Evolutionary conservation across 2,113 vertebrate species (phyloP), one percentile per base, ranked within the genome.

Genomic region (Apaloderma vittatum): DNA sequence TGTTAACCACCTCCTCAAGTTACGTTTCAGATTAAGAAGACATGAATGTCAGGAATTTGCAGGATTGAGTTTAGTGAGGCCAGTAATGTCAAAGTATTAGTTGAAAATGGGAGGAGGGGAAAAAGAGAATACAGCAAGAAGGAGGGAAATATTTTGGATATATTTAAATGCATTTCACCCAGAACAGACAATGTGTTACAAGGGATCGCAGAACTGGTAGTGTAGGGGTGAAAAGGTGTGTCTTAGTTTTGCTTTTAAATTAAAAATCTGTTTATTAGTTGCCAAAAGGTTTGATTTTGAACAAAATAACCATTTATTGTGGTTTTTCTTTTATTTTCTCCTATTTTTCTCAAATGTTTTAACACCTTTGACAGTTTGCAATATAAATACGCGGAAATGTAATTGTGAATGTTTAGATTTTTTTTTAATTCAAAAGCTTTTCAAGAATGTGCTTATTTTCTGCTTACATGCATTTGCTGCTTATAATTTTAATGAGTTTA

Each of bases 11-110:
- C 89, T 97, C 78, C 96, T 97, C 95, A 93, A 96, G 88, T 97
- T 97, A 91, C 88, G 1, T 88, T 96, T 89, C 94, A 97, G 96
- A 97, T 97, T 97, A 97, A 80, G 85, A 93, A 29, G 96, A 94
- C 90, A 83, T 96, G 94, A 97, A 96, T 96, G 91, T 92, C 68
- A 97, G 94, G 97, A 98, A 97, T 98, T 95, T 95, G 92, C 93
- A 96, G 93, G 58, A 91, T 88, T 95, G 71, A 71, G 93, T 95
- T 96, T 90, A 95, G 89, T 92, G 94, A 95, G 94, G 92, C 92
- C 83, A 90, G 79, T 90, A 88, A 93, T 96, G 96, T 97, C 89
- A 95, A 80, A 92, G 90, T 91, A 92, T 87, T 95, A 84, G 94
- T 3, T 92, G 78, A 91, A 94, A 93, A 94, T 91, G 79, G 49